Evolutionary conservation across 2,888 invertebrate species (phyloP).

Genomic region (Hirtodrosophila confusa): DNA sequence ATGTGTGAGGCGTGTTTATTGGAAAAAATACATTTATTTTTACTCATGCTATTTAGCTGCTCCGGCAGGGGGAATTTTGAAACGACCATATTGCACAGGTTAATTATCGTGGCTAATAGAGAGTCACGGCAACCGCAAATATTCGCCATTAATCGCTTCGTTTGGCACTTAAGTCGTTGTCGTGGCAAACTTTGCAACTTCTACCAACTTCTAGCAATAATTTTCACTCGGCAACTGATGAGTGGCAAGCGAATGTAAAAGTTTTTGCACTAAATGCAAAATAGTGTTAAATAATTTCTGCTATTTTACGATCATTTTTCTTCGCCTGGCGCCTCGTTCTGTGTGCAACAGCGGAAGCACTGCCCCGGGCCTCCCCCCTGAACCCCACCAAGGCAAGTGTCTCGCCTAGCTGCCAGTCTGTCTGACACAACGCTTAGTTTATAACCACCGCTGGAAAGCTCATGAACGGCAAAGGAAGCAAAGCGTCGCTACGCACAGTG

Average conservation of each 20-base stretch:
- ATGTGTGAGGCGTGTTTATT: conserved; percentile 17
- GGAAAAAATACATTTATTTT: conserved; percentile 1
- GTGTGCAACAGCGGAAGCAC: conserved; percentile 54
- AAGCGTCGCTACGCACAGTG: conserved; percentile 13
- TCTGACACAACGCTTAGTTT: conserved; percentile 56
- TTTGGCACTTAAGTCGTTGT: conserved; percentile 52
- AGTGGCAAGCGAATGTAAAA: conserved; percentile 47
- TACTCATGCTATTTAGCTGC: conserved; percentile 5
- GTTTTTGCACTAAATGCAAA: conserved; percentile 76
- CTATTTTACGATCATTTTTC: conserved; percentile 69
- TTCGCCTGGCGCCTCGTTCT: conserved; percentile 41
- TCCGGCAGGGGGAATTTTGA: conserved; percentile 25
- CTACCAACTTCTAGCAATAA: conserved; percentile 68
- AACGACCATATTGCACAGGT: conserved; percentile 23
- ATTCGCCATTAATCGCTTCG: conserved; percentile 65
- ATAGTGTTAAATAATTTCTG: conserved; percentile 75
- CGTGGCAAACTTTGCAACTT: conserved; percentile 67
- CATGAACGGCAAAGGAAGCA: conserved; percentile 11
- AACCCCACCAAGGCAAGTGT: conserved; percentile 5
- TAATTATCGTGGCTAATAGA: conserved; percentile 41
- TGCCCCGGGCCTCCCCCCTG: neutral
- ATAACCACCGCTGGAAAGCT: conserved; percentile 42
- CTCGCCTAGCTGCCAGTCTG: conserved; percentile 26
- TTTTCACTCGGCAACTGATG: conserved; percentile 51
- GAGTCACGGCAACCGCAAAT: conserved; percentile 41